Percentiles rank a stretch among this genome's conserved stretches.
These are phyloP conservation scores for Salvator merianae DNA, from an alignment of 2,113 vertebrate species.

Conservation along the genomic window DNA sequence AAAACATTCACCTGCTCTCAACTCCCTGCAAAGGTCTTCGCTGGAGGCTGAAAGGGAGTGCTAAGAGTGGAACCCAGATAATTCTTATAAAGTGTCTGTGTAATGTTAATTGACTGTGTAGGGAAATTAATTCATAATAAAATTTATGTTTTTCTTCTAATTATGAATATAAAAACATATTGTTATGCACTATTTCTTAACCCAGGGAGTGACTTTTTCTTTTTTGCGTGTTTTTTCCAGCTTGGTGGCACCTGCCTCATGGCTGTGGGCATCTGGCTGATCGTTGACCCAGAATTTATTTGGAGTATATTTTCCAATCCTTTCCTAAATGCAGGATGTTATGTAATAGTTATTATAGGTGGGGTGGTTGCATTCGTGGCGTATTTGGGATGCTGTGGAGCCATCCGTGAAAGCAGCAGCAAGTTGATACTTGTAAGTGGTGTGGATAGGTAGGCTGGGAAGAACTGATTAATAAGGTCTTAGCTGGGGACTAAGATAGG, in stretches of 20 bases:
- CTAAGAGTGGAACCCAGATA: too few relatives aligned
- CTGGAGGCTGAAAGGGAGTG: too few relatives aligned
- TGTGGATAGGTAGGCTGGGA: not conserved
- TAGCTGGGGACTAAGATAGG: too few relatives aligned
- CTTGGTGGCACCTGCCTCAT: slow-evolving; percentile 55
- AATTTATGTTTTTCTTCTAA: not conserved
- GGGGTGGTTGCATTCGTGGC: slow-evolving; percentile 56
- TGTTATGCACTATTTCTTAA: not conserved
- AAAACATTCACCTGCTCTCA: too few relatives aligned
- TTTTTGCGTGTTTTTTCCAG: slow-evolving; percentile 24
- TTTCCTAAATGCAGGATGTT: not conserved
- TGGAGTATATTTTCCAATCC: slow-evolving; percentile 45
- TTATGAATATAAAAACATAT: too few relatives aligned
- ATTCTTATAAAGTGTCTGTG: too few relatives aligned
- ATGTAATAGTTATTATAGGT: slow-evolving; percentile 61
- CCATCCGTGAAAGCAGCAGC: slow-evolving; percentile 47
- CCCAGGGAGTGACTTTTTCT: rapidly evolving
- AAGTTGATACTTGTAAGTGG: slow-evolving; percentile 64
- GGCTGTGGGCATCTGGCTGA: slow-evolving; percentile 61
- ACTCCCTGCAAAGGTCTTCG: too few relatives aligned
- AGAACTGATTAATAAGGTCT: not conserved
- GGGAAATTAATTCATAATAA: too few relatives aligned
- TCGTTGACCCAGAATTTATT: slow-evolving; percentile 57
- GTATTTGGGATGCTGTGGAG: slow-evolving; percentile 69
- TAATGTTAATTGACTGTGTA: too few relatives aligned